A percentile compares a stretch with the other conserved stretches of the same genome.
Conservation (phyloP, 2,797 vertebrate species). For the Loris lydekkerianus region DNA sequence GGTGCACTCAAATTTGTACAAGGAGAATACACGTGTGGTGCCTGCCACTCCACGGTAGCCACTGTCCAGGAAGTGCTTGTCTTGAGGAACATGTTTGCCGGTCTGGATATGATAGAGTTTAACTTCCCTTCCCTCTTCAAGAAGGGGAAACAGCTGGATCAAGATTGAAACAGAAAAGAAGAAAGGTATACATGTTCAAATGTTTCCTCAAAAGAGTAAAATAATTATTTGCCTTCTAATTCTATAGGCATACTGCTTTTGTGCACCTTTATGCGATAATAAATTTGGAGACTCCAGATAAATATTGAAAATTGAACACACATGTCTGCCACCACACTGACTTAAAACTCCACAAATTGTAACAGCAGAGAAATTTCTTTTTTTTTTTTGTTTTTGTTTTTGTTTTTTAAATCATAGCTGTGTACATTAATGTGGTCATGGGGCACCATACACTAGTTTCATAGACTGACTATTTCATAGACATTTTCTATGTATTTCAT, state of each 20-base stretch:
- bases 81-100: neutral
- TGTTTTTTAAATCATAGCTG: no score
- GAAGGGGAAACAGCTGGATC: neutral
- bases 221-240: neutral
- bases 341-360: neutral
- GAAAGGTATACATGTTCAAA: neutral
- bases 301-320: neutral
- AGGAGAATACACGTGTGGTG: neutral
- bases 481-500: no score
- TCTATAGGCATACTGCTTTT: neutral
- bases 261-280: neutral
- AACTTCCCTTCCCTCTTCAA: neutral
- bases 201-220: neutral
- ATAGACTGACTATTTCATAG: no score
- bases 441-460: no score
- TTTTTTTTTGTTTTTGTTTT: no score
- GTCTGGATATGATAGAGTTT: neutral
- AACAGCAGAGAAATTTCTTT: neutral
- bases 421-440: no score
- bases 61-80: rapidly evolving
- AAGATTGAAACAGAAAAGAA: neutral
- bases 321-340: neutral
- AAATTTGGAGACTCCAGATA: neutral
- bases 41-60: no score
- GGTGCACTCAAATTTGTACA: neutral